A percentile compares a stretch with the other conserved stretches of the same genome.
These are phyloP conservation scores for Amniataba percoides DNA, from an alignment of 2,797 vertebrate genomes.

Conservation along the genomic window DNA sequence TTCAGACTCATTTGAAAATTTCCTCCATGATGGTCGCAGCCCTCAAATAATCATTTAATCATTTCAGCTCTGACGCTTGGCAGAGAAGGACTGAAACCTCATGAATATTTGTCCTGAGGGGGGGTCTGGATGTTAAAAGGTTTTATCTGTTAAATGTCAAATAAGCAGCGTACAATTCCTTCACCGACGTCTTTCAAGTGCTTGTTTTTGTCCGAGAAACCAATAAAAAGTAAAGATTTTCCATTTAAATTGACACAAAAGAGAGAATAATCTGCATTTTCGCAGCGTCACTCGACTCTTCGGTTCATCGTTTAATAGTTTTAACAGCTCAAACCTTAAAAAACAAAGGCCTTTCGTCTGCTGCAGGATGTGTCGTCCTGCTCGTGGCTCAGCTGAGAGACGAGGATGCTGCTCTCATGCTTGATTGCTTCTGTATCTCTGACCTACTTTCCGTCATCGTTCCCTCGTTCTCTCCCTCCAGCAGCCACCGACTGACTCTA, in stretches of 20 bases:
- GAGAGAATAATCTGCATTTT: neutral
- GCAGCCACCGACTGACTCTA: constrained; percentile 49
- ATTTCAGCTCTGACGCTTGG: neutral
- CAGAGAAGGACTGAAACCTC: neutral
- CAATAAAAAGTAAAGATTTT: neutral
- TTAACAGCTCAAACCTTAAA: neutral
- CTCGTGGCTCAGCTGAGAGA: constrained; percentile 59
- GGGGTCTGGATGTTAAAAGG: neutral
- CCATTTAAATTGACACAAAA: neutral
- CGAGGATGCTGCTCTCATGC: constrained; percentile 79
- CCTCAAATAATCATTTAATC: neutral
- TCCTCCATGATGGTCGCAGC: neutral
- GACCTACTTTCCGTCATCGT: constrained; percentile 82
- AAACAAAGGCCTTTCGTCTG: constrained; percentile 25
- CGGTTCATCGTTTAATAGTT: neutral
- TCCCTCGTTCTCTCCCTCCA: constrained; percentile 46
- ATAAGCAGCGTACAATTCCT: neutral
- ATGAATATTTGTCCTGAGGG: too few species aligned
- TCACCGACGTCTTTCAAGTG: neutral
- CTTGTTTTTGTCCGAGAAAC: neutral
- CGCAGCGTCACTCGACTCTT: neutral
- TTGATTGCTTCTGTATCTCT: constrained; percentile 77
- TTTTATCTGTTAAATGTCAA: neutral
- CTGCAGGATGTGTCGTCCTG: constrained; percentile 1
- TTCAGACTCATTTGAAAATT: neutral